A percentile compares a stretch with the other conserved stretches of the same genome.
These are phyloP conservation scores for Eupleurogrammus muticus DNA, from an alignment of 2,797 vertebrate genomes.

Conservation along the genomic window DNA sequence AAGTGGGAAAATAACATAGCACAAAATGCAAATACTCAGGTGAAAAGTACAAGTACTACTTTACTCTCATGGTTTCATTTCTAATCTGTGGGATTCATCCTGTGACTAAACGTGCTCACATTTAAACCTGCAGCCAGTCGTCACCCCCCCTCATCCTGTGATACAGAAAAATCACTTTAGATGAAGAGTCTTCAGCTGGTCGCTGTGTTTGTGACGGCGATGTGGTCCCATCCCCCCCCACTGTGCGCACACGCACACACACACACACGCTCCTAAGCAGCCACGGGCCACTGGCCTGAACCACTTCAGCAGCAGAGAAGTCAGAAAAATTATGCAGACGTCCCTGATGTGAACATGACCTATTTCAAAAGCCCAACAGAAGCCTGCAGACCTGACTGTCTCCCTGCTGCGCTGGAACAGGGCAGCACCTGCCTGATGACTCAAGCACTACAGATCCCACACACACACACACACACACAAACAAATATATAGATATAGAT, in stretches of 20 bases:
- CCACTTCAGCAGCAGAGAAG: conserved; percentile 76
- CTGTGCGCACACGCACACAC: not conserved
- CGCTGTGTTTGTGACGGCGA: conserved; percentile 19
- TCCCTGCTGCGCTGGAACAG: conserved; percentile 36
- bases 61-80: not conserved
- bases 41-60: not conserved
- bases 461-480: not conserved
- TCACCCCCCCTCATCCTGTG: not conserved
- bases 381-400: conserved; percentile 65
- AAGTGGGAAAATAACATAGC: too few species aligned
- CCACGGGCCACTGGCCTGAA: conserved; percentile 72
- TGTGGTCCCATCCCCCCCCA: conserved; percentile 32
- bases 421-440: conserved; percentile 32
- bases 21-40: too few species aligned
- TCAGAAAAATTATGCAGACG: conserved; percentile 76
- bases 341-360: conserved; percentile 79
- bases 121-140: not conserved
- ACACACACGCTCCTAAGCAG: conserved; percentile 44
- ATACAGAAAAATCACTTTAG: not conserved
- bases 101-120: not conserved
- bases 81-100: not conserved
- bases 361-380: conserved; percentile 76
- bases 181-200: conserved; percentile 1
- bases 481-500: not conserved
- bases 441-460: too few species aligned